Conservation (phyloP, 1,140 invertebrate genomes). For the Popillia japonica region DNA sequence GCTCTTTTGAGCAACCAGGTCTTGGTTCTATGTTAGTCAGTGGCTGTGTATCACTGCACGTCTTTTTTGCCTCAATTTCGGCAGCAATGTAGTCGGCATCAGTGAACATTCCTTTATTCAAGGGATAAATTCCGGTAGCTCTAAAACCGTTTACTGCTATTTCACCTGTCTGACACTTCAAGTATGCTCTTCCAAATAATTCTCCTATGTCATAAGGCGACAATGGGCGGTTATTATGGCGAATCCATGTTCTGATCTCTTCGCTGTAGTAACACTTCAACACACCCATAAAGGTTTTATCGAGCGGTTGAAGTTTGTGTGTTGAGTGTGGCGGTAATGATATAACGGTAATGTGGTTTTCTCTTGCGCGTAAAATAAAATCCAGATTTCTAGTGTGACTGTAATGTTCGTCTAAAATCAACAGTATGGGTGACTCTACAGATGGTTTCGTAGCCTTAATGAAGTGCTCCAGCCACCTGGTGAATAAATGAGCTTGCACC, state of each 20-base stretch:
- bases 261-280: constrained; percentile 52
- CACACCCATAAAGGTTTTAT: constrained; percentile 55
- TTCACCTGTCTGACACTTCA: constrained; percentile 47
- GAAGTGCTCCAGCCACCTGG: constrained; percentile 52
- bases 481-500: too few relatives aligned
- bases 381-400: constrained; percentile 49
- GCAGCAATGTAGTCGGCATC: too few relatives aligned
- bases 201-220: constrained; percentile 49
- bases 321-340: constrained; percentile 56
- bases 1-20: too few relatives aligned
- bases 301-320: constrained; percentile 58
- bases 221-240: constrained; percentile 32
- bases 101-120: too few relatives aligned
- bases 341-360: constrained; percentile 53
- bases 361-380: constrained; percentile 24
- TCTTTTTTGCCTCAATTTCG: too few relatives aligned
- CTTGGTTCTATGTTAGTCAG: too few relatives aligned
- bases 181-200: constrained; percentile 52
- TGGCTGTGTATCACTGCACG: too few relatives aligned
- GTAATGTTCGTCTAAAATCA: constrained; percentile 53
- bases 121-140: too few relatives aligned
- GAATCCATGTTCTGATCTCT: constrained; percentile 43
- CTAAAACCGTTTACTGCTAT: constrained; percentile 54
- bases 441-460: constrained; percentile 44
- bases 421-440: constrained; percentile 45